phyloP scores from a whole-genome alignment of 2,888 invertebrate species.

The Ditylenchus weischeri region DNA sequence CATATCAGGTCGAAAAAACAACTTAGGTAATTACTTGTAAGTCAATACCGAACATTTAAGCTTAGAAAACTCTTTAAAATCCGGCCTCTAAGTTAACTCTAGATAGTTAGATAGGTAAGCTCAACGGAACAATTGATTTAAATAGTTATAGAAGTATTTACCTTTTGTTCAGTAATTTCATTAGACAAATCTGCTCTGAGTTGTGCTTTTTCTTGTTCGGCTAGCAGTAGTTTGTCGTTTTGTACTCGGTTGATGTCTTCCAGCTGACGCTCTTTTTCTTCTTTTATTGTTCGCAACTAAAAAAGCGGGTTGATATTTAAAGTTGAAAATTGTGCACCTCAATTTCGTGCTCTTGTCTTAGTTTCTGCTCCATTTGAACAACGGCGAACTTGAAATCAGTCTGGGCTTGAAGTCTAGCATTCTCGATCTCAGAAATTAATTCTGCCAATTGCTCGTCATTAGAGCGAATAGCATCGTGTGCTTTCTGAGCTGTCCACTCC shows the following conservation, averaged over 20 bases:
- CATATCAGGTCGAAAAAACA: no score
- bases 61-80: no score
- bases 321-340: slow-evolving; percentile 28
- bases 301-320: slow-evolving; percentile 1
- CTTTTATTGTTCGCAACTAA: slow-evolving; percentile 32
- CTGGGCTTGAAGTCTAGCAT: slow-evolving; percentile 47
- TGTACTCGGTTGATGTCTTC: slow-evolving; percentile 26
- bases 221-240: slow-evolving; percentile 14
- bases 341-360: slow-evolving; percentile 44
- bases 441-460: slow-evolving; percentile 43
- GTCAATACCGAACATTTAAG: no score
- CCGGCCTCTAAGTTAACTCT: no score
- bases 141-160: no score
- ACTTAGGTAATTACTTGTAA: no score
- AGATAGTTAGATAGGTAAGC: no score
- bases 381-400: slow-evolving; percentile 48
- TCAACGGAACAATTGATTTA: no score
- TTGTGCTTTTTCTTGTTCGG: slow-evolving; percentile 26
- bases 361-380: slow-evolving; percentile 47
- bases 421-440: slow-evolving; percentile 44
- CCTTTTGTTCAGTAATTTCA: slow-evolving; percentile 26
- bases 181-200: slow-evolving; percentile 23
- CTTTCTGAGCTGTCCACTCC: slow-evolving; percentile 38
- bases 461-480: slow-evolving; percentile 32
- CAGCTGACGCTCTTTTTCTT: slow-evolving; percentile 30